Percentiles rank a stretch among this genome's conserved stretches.
Evolutionary conservation across 2,888 invertebrate genomes (phyloP).

Genomic region (Andrena dorsata): DNA sequence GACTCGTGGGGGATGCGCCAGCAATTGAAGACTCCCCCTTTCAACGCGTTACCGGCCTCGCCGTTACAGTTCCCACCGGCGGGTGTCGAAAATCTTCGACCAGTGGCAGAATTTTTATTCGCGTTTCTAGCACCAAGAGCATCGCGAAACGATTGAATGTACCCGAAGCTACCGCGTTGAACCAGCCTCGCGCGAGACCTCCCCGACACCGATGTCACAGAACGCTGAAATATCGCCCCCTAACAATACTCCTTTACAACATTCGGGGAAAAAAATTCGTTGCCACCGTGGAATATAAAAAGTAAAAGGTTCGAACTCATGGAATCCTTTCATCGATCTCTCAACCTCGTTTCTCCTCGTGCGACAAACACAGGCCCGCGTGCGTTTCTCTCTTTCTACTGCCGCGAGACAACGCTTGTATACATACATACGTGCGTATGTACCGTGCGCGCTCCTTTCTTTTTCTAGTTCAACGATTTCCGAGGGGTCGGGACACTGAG

Average conservation of each 20-base stretch:
- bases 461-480: conserved; percentile 62
- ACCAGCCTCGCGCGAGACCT: not conserved
- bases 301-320: not conserved
- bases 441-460: not conserved
- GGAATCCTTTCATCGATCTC: conserved; percentile 59
- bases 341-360: conserved; percentile 48
- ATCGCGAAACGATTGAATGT: conserved; percentile 22
- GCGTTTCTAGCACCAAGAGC: not conserved
- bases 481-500: conserved; percentile 33
- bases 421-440: not conserved
- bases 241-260: conserved; percentile 9
- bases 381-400: conserved; percentile 9
- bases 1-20: not conserved
- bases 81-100: not conserved
- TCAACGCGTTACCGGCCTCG: not conserved
- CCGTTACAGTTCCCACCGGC: not conserved
- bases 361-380: conserved; percentile 41
- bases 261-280: conserved; percentile 40
- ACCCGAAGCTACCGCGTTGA: conserved; percentile 14
- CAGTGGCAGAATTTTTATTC: not conserved
- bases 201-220: not conserved
- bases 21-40: not conserved
- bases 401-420: not conserved
- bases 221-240: conserved; percentile 20
- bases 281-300: conserved; percentile 37